These are phyloP conservation scores for Enteromius afrohamiltoni DNA, from an alignment of 2,797 vertebrate species.

Conservation along the genomic window DNA sequence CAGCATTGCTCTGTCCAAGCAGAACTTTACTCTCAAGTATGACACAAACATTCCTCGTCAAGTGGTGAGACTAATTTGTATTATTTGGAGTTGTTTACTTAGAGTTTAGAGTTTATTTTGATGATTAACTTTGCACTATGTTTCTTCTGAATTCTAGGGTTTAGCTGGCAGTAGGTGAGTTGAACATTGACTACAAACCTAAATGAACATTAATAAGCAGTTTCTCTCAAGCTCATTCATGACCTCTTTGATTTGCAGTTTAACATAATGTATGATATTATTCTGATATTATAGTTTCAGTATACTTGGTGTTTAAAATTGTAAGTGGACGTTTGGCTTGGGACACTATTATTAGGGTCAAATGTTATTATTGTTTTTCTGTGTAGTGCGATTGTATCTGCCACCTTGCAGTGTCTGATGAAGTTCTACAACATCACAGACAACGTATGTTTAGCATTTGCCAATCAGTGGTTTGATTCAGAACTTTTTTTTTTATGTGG, in stretches of 20 bases:
- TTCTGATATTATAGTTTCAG: neutral
- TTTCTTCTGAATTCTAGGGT: conserved; percentile 71
- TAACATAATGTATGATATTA: neutral
- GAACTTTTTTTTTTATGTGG: neutral
- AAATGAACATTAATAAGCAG: neutral
- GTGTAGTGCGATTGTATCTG: conserved; percentile 82
- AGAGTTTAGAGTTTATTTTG: neutral
- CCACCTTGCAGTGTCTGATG: conserved; percentile 84
- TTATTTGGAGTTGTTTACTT: neutral
- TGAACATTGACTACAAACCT: neutral
- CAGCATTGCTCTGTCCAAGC: conserved; percentile 84
- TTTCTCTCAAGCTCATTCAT: neutral
- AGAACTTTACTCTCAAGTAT: conserved; percentile 87
- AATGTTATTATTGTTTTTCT: conserved; percentile 23
- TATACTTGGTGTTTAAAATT: neutral
- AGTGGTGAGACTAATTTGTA: conserved; percentile 75
- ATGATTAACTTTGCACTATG: neutral
- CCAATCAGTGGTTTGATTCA: neutral
- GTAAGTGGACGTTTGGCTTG: neutral
- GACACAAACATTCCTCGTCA: conserved; percentile 87
- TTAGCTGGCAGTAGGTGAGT: conserved; percentile 86
- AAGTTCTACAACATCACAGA: conserved; percentile 86
- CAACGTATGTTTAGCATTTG: conserved; percentile 64
- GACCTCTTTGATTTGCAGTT: neutral
- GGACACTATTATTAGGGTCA: neutral